A percentile compares a stretch with the other conserved stretches of the same genome.
phyloP scores from a whole-genome alignment of 2,113 vertebrate genomes.

The Ceratotherium simum region DNA sequence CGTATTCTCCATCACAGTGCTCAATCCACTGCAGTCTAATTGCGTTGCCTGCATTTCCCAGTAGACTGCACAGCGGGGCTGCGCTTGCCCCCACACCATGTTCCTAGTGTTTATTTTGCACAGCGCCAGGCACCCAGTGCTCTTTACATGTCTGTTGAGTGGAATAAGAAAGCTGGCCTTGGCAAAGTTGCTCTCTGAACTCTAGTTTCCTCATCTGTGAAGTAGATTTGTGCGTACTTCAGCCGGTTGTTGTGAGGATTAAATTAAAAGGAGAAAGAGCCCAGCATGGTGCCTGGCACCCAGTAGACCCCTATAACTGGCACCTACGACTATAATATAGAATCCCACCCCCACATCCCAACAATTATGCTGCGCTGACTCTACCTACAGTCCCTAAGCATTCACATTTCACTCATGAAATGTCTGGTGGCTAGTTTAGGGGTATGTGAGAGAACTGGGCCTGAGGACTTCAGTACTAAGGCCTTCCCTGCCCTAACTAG shows the following conservation, averaged over 20 bases:
- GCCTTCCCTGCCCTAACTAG: neutral
- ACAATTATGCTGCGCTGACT: neutral
- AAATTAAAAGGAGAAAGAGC: neutral
- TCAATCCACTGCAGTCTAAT: fast-evolving
- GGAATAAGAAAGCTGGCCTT: neutral
- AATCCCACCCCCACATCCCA: neutral
- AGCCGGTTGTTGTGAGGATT: neutral
- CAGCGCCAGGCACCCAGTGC: neutral
- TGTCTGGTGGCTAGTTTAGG: neutral
- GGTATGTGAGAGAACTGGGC: neutral
- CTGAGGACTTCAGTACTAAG: neutral
- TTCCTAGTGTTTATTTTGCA: neutral
- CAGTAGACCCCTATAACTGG: neutral
- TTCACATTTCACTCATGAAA: neutral
- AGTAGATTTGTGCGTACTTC: neutral
- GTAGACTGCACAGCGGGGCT: neutral
- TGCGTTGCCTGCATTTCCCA: neutral
- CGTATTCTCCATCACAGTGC: neutral
- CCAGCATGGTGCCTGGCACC: neutral
- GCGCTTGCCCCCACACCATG: neutral
- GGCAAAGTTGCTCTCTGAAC: neutral
- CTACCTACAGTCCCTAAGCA: neutral
- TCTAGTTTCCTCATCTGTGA: neutral
- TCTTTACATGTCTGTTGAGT: fast-evolving
- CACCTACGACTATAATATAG: neutral